A percentile compares a stretch with the other conserved stretches of the same genome.
These are phyloP conservation scores for Sebastiscus albofasciatus DNA, from an alignment of 2,797 vertebrate genomes.

Conservation along the genomic window DNA sequence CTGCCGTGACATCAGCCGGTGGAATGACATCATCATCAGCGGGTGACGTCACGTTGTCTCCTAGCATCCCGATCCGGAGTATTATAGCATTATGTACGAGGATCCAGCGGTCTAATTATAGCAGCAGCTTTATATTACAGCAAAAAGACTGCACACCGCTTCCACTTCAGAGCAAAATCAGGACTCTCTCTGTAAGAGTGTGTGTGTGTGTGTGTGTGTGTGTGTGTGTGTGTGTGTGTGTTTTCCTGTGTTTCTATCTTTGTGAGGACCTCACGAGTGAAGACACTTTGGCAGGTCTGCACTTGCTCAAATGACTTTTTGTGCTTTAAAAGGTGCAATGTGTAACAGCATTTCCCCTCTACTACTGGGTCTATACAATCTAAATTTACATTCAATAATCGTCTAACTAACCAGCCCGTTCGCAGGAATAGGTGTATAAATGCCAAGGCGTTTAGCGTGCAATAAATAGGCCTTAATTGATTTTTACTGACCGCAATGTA, in stretches of 20 bases:
- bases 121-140: slow-evolving; percentile 11
- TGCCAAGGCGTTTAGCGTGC: too few species aligned
- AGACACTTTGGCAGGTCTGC: not conserved
- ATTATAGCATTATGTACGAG: slow-evolving; percentile 50
- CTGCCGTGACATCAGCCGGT: slow-evolving; percentile 56
- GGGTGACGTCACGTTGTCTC: slow-evolving; percentile 52
- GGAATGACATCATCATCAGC: slow-evolving; percentile 48
- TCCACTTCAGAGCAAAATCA: slow-evolving; percentile 33
- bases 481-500: too few species aligned
- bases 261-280: not conserved
- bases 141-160: slow-evolving; percentile 21
- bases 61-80: slow-evolving; percentile 35
- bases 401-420: too few species aligned
- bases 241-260: not conserved
- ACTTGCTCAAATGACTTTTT: not conserved
- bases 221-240: not conserved
- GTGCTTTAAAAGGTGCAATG: not conserved
- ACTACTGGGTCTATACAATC: too few species aligned
- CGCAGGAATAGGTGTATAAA: too few species aligned
- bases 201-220: not conserved
- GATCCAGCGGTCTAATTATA: slow-evolving; percentile 63
- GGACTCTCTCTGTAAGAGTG: not conserved
- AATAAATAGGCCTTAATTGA: too few species aligned
- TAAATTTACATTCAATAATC: too few species aligned
- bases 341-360: too few species aligned